phyloP scores from a whole-genome alignment of 2,888 invertebrate genomes.

The Amphipoea lucens region DNA sequence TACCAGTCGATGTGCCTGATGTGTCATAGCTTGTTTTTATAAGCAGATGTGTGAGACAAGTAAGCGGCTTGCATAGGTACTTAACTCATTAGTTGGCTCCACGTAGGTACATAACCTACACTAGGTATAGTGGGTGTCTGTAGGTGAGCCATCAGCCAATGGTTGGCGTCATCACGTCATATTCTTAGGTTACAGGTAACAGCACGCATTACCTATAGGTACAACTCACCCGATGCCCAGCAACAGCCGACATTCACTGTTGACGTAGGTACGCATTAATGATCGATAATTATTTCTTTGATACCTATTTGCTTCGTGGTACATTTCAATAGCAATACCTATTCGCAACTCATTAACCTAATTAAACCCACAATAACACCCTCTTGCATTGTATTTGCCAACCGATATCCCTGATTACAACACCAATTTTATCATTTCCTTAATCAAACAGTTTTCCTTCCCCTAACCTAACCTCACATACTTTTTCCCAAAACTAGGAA shows the following conservation, averaged over 20 bases:
- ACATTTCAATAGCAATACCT: neutral
- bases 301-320: neutral
- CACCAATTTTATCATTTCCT: conserved; percentile 16
- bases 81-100: neutral
- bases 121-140: neutral
- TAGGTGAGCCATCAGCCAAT: neutral
- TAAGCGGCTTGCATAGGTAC: too few relatives aligned
- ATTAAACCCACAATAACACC: conserved; percentile 3
- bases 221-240: too few relatives aligned
- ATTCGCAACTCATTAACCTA: neutral
- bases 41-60: neutral
- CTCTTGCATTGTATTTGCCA: neutral
- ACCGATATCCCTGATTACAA: conserved; percentile 1
- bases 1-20: too few relatives aligned
- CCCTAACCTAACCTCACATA: conserved; percentile 10
- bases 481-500: conserved; percentile 4
- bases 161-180: neutral
- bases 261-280: neutral
- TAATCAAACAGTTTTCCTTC: conserved; percentile 18
- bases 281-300: neutral
- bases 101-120: neutral
- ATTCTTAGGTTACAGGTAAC: neutral
- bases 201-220: neutral
- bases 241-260: neutral
- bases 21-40: neutral